Evolutionary conservation across 2,888 invertebrate genomes (phyloP), one percentile per base, ranked within the genome.

Genomic region (Rhagophthalmus giganteus): DNA sequence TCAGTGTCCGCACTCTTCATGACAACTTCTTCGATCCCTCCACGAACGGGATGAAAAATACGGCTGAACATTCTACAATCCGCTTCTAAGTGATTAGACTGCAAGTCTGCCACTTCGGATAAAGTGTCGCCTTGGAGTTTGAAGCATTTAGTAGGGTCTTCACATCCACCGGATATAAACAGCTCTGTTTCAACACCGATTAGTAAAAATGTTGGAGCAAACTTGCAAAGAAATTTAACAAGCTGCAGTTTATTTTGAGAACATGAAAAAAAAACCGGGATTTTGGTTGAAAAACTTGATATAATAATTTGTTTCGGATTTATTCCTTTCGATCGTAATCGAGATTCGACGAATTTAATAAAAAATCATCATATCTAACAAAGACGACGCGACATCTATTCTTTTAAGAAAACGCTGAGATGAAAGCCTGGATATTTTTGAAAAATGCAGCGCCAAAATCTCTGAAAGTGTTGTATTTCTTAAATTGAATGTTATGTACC

Each of bases 1-100:
- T 65, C 62, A 54, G 61, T 62, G 61, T 62, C 60, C 47, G 54
- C 54, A 42, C 58, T 59, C 26, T 54, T 44, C 14, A 61, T 61
- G 10, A 55, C 48, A 8, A 62, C 51, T 41, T 59, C 48, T 30
- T 39, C 49, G 56, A 32, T 52, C 52, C 57, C 52, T 13, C 39
- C 57, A 44, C 35, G 57, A 54, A 58, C 55, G 42, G 57, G 56
- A 27, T 63, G 57, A 57, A 63, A 63, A 52, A 62, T 60, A 26
- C 64, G 58, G 40, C 39, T 51, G 42, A 61, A 56, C 45, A 61
- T 60, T 33, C 45, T 51, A 26, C 37, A 44, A 50, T 55, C 60
- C 16, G 60, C 63, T 56, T 63, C 61, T 56, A 59, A 58, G 35
- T 58, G 55, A 38, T 62, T 61, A n/a, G 51, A 58, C 14, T 55